Conservation (phyloP, 1,140 invertebrate genomes). For the Alviniconcha marisindica region DNA sequence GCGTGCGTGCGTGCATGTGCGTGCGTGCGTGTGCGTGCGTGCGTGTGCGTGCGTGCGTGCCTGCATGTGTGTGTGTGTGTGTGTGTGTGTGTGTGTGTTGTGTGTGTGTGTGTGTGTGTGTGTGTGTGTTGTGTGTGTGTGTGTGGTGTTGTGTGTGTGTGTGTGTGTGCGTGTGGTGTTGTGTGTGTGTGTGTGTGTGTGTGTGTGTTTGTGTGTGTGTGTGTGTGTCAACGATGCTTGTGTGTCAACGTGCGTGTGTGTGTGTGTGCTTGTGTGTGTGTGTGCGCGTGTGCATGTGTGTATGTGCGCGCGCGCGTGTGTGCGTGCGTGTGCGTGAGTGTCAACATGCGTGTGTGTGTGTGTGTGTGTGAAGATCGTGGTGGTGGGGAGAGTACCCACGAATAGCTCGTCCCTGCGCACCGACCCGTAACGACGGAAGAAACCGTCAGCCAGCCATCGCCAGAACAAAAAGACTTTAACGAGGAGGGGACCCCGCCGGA, state of each 20-base stretch:
- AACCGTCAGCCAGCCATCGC: no score
- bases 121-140: neutral
- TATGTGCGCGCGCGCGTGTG: neutral
- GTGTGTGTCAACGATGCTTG: neutral
- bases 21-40: neutral
- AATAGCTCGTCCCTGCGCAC: no score
- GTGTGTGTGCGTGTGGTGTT: no score
- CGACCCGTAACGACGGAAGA: no score
- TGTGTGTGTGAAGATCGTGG: no score
- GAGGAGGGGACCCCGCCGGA: no score
- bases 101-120: neutral
- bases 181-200: neutral
- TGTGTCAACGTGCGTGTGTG: neutral
- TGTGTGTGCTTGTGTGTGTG: no score
- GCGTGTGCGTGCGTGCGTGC: neutral
- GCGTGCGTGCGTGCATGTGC: neutral
- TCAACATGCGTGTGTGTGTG: no score
- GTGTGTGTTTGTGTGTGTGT: neutral
- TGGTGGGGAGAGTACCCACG: no score
- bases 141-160: no score
- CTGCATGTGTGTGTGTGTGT: neutral
- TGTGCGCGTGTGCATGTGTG: neutral
- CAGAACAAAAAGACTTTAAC: no score
- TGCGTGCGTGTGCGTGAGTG: no score
- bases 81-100: slow-evolving; percentile 1